Conservation (phyloP, 2,888 invertebrate species). For the Lamproptera curius region DNA sequence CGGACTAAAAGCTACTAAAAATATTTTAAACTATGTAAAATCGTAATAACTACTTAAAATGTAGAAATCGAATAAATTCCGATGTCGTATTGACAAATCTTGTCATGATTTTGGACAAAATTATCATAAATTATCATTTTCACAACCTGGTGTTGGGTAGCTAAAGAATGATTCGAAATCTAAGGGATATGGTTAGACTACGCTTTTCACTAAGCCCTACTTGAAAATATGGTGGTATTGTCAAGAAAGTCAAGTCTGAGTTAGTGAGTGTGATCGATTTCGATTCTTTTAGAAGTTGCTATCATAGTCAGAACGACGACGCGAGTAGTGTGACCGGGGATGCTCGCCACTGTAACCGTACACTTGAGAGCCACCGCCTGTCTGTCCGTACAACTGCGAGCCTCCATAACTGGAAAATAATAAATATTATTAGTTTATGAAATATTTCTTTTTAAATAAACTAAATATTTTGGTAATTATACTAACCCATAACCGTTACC, state of each 20-base stretch:
- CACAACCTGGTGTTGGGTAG: conserved; percentile 57
- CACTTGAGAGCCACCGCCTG: conserved; percentile 79
- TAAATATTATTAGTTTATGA: conserved; percentile 16
- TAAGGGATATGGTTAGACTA: conserved; percentile 42
- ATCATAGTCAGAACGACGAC: conserved; percentile 86
- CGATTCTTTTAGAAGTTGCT: conserved; percentile 82
- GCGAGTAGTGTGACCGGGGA: conserved; percentile 76
- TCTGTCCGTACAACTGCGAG: conserved; percentile 83
- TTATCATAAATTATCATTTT: conserved; percentile 50
- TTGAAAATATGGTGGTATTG: conserved; percentile 61
- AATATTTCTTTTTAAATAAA: not conserved
- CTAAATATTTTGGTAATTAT: conserved; percentile 3
- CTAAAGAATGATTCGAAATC: conserved; percentile 26
- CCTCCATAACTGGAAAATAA: conserved; percentile 61
- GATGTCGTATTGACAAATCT: conserved; percentile 27
- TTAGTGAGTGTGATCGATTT: conserved; percentile 19
- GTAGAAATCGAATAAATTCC: conserved; percentile 41
- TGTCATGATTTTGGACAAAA: conserved; percentile 12
- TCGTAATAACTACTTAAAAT: conserved; percentile 30
- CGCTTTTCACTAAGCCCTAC: conserved; percentile 41
- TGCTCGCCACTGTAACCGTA: conserved; percentile 73
- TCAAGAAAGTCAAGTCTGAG: conserved; percentile 44
- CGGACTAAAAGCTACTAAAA: conserved; percentile 67
- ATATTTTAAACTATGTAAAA: conserved; percentile 47
- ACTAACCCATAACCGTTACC: conserved; percentile 65